A percentile compares a stretch with the other conserved stretches of the same genome.
phyloP scores from a whole-genome alignment of 2,888 invertebrate genomes.

The Tachina lurida region DNA sequence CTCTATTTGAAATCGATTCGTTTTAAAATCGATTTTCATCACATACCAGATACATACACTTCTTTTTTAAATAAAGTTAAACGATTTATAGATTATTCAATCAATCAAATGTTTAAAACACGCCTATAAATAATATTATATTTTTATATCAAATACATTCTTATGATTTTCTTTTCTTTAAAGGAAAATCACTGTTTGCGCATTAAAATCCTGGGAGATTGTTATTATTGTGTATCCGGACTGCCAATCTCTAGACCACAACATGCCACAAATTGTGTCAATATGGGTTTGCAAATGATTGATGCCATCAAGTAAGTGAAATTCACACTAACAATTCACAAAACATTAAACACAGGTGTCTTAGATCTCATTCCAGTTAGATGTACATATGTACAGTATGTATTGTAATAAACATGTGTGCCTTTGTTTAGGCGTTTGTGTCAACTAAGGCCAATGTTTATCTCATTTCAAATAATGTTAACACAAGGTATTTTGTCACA shows the following conservation, averaged over 20 bases:
- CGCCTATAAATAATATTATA: neutral
- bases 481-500: slow-evolving; percentile 46
- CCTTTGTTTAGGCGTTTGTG: neutral
- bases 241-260: slow-evolving; percentile 95
- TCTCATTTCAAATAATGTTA: slow-evolving; percentile 46
- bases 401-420: neutral
- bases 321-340: slow-evolving; percentile 17
- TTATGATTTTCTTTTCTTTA: slow-evolving; percentile 71
- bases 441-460: slow-evolving; percentile 1
- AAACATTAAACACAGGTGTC: slow-evolving; percentile 4
- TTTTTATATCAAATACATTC: neutral
- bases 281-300: slow-evolving; percentile 98
- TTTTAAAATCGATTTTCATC: no score
- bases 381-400: neutral
- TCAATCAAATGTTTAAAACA: no score
- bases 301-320: slow-evolving; percentile 91
- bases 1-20: no score
- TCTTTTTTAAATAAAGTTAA: no score
- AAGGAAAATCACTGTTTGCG: slow-evolving; percentile 97
- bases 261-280: slow-evolving; percentile 97
- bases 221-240: slow-evolving; percentile 97
- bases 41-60: no score
- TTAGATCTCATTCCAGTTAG: neutral
- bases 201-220: slow-evolving; percentile 97
- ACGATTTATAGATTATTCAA: no score